A percentile compares a stretch with the other conserved stretches of the same genome.
Evolutionary conservation across 2,888 invertebrate species (phyloP).

Genomic region (Eremobia ochroleuca): DNA sequence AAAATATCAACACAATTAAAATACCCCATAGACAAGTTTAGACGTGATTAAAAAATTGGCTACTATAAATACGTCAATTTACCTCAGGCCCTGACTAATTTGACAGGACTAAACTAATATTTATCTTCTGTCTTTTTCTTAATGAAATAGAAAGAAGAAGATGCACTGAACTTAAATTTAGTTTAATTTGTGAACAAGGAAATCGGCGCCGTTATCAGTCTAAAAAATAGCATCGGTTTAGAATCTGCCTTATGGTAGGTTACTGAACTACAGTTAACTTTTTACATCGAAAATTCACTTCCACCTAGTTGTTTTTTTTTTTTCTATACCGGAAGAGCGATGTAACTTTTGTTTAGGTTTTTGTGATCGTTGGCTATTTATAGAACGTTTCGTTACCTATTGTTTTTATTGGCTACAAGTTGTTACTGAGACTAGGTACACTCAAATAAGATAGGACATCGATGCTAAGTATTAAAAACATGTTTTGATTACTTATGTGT

Average conservation of each 20-base stretch:
- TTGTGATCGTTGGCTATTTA: background rate
- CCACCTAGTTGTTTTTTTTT: background rate
- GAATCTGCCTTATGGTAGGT: background rate
- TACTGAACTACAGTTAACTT: conserved; percentile 1
- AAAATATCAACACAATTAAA: no score
- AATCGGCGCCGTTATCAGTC: no score
- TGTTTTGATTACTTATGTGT: background rate
- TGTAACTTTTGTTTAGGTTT: background rate
- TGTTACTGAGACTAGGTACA: background rate
- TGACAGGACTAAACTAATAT: no score
- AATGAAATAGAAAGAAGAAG: no score
- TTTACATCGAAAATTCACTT: background rate
- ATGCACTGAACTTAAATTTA: no score
- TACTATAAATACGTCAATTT: no score
- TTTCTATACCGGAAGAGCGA: background rate
- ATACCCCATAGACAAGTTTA: no score
- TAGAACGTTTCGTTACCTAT: background rate
- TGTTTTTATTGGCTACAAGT: conserved; percentile 2
- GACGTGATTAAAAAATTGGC: no score
- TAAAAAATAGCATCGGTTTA: background rate
- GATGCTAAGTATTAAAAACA: background rate
- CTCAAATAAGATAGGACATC: background rate
- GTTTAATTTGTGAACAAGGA: no score
- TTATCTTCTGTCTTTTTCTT: no score
- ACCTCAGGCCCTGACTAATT: no score